Base-by-base conservation (phyloP, 2,113 vertebrate genomes). In the Protobothrops mucrosquamatus region DNA sequence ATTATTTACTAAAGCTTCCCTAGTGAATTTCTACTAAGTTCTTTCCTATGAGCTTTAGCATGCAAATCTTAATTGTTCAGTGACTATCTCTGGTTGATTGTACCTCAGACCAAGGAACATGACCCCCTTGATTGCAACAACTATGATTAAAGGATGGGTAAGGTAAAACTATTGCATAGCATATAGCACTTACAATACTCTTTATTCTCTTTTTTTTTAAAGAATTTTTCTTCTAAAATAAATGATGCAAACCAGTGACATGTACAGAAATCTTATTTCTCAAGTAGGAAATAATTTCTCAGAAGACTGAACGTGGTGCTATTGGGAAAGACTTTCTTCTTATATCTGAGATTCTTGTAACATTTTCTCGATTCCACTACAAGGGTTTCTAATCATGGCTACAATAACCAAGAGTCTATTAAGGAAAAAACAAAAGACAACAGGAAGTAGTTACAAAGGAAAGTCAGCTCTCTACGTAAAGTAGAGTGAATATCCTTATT, bases 1-100 rank as follows among this genome's bases (percentile, higher is more conserved):
- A 87, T 93, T 87, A 93, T 90, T 90, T 93, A 90, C 92, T n/a
- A 95, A 95, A 94, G 14, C 26, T 54, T 61, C n/a, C 74, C 22
- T 2, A 1, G 7, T 14, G 51, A 89, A 92, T 91, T 69, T 46
- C 43, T 23, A 59, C 12, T 0, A 0, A 24, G 29, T 91, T 11
- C 85, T 29, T 48, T 54, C 9, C 29, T 89, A 34, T 11, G 61
- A 87, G 81, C 46, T 90, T 54, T 2, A 14, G 15, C 86, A 92
- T 20, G 39, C 93, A 90, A 93, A 91, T 52, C 81, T 92, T 92
- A 59, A 74, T 57, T 3, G 51, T 23, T 85, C 20, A 18, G 94
- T 24, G 18, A 20, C 87, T 90, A 59, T 88, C 29, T 55, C 94
- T 64, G 15, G 93, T 92, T 2, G 1, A 11, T 90, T 90, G n/a